Conservation (phyloP, 2,113 vertebrate genomes). For the Siphamia tubifer region DNA sequence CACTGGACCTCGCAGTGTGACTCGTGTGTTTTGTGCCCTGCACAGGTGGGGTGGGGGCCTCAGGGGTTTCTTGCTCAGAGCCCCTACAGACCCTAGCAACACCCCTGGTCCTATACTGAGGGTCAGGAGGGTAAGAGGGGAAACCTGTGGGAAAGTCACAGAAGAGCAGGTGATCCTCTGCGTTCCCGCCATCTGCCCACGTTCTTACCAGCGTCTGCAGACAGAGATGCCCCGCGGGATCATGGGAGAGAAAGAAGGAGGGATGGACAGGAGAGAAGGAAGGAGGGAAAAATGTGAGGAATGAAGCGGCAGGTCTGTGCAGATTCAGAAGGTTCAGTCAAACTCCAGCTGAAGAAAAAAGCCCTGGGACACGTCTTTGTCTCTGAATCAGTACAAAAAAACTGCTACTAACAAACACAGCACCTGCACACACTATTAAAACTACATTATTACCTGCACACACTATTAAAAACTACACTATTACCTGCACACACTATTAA, state of each 20-base stretch:
- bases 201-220: constrained; percentile 40
- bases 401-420: constrained; percentile 63
- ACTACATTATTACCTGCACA: no score
- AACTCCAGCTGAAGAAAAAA: constrained; percentile 69
- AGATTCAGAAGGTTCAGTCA: constrained; percentile 63
- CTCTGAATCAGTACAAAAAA: constrained; percentile 51
- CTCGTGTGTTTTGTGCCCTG: no score
- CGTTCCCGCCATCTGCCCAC: constrained; percentile 14
- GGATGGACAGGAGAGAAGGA: constrained; percentile 55
- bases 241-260: constrained; percentile 39
- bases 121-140: no score
- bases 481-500: no score
- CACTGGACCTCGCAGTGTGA: no score
- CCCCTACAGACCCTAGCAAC: no score
- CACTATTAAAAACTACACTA: no score
- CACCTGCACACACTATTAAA: no score
- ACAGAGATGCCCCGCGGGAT: constrained; percentile 49
- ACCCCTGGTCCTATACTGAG: no score
- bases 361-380: constrained; percentile 63
- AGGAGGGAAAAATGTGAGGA: constrained; percentile 76
- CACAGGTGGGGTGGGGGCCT: no score
- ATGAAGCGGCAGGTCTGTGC: constrained; percentile 82
- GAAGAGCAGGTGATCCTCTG: constrained; percentile 3
- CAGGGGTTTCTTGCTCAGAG: no score
- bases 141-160: no score